These are phyloP conservation scores for Eurystomus glaucurus DNA, from an alignment of 2,797 vertebrate genomes.

Conservation along the genomic window DNA sequence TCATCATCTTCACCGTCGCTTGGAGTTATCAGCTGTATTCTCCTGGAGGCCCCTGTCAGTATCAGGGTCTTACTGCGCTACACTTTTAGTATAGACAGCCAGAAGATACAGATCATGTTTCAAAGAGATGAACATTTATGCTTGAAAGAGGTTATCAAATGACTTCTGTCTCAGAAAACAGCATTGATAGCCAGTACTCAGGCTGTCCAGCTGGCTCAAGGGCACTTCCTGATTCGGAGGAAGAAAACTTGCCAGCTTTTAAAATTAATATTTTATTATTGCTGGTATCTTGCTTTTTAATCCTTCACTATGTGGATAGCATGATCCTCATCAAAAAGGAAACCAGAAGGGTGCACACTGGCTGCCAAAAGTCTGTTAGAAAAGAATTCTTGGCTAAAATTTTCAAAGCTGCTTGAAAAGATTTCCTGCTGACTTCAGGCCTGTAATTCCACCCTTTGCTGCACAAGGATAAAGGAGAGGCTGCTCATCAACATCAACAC, in stretches of 20 bases:
- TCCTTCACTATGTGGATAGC: not conserved
- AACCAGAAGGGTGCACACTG: conserved; percentile 7
- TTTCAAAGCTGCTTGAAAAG: conserved; percentile 30
- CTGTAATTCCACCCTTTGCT: not conserved
- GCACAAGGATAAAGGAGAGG: not conserved
- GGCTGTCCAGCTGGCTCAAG: conserved; percentile 44
- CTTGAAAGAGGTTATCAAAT: conserved; percentile 4
- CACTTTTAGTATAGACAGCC: not conserved
- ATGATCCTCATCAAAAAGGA: not conserved
- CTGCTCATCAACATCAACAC: not conserved
- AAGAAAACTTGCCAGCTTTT: conserved; percentile 29
- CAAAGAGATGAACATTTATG: conserved; percentile 1
- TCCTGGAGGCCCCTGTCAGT: not conserved
- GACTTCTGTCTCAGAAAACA: not conserved
- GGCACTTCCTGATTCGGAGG: not conserved
- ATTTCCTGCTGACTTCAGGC: conserved; percentile 42
- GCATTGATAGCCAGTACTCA: not conserved
- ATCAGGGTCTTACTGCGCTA: not conserved
- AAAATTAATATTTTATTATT: conserved; percentile 45
- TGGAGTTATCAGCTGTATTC: not conserved
- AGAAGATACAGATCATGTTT: not conserved
- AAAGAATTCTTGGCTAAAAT: conserved; percentile 40
- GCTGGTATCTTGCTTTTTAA: conserved; percentile 35
- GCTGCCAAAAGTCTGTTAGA: conserved; percentile 41
- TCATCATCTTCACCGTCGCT: not conserved